These are phyloP conservation scores for Pilophorus perplexus DNA, from an alignment of 2,888 invertebrate species.

Conservation along the genomic window DNA sequence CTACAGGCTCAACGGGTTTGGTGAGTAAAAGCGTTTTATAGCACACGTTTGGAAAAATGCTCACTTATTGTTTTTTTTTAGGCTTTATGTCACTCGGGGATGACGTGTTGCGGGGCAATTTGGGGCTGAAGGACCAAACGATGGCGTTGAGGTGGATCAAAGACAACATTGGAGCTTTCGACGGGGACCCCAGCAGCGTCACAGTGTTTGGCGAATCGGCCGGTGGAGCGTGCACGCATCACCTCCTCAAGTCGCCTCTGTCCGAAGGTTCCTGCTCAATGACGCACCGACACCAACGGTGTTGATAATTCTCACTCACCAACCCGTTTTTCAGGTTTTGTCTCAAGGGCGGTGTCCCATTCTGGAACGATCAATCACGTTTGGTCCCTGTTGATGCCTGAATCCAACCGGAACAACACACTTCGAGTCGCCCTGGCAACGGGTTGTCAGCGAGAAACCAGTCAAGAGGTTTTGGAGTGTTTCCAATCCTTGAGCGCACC, in stretches of 20 bases:
- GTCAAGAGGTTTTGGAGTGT: not conserved
- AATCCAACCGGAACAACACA: not conserved
- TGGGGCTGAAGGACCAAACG: conserved; percentile 17
- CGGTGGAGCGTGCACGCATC: conserved; percentile 13
- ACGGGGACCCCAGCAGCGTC: conserved; percentile 9
- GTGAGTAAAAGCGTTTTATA: not conserved
- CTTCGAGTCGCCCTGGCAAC: not conserved
- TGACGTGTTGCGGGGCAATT: conserved; percentile 1
- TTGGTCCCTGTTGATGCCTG: conserved; percentile 23
- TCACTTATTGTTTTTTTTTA: not conserved
- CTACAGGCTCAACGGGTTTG: not conserved
- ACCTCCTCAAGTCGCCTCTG: not conserved
- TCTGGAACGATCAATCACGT: conserved; percentile 31
- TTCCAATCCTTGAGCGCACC: not conserved
- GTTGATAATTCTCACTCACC: no score
- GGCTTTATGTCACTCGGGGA: conserved; percentile 18
- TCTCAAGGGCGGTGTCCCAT: conserved; percentile 39
- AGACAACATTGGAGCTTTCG: conserved; percentile 11
- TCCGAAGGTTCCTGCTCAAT: conserved; percentile 8
- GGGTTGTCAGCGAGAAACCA: not conserved
- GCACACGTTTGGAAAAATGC: not conserved
- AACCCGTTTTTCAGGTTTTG: conserved; percentile 33
- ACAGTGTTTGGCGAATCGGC: conserved; percentile 17
- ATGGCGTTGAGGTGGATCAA: conserved; percentile 25
- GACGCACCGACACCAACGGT: no score